Base-by-base conservation (phyloP, 2,113 vertebrate genomes). In the Chaenocephalus aceratus region DNA sequence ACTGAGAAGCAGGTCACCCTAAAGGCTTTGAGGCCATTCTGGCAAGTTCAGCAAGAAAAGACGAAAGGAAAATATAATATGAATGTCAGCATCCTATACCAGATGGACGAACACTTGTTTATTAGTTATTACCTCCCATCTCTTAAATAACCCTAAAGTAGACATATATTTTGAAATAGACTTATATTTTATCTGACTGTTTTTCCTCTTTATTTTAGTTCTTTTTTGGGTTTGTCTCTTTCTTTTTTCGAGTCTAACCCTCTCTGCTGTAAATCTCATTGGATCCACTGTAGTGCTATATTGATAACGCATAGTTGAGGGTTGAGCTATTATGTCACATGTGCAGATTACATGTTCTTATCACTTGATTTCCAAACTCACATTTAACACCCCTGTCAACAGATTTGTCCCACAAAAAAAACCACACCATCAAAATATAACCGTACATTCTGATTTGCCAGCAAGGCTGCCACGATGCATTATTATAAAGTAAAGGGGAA, bases 41-140 rank as follows among this genome's bases (percentile, higher is more conserved):
- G 23, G 21, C 58, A 67, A 63, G 59, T 79, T 82, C 78, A 82
- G 54, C 60, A 79, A 62, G 72, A 85, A 86, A 76, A 72, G 36
- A 21, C 2, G 48, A 51, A 9, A 23, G 45, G 23, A 53, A 72
- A 30, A 73, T 58, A 78, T 21, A 46, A 13, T 77, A 48, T 23
- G 44, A 4, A 53, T 53, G 26, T 21, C 30, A 66, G 70, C 13
- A 30, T 6, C 58, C 56, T 46, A 48, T 45, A 67, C 4, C 30
- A 71, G 49, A 78, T 14, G 13, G 15, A 59, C 18, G 45, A n/a
- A 49, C 41, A 11, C 45, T 48, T 34, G 45, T 79, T 45, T 8
- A 44, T 56, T 48, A 11, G 16, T 4, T 45, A 10, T 66, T 15
- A 34, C 46, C 21, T 58, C 13, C 34, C 4, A 14, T 44, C 8